These are phyloP conservation scores for Corydoras maculifer DNA, from an alignment of 2,113 vertebrate genomes.

Conservation along the genomic window DNA sequence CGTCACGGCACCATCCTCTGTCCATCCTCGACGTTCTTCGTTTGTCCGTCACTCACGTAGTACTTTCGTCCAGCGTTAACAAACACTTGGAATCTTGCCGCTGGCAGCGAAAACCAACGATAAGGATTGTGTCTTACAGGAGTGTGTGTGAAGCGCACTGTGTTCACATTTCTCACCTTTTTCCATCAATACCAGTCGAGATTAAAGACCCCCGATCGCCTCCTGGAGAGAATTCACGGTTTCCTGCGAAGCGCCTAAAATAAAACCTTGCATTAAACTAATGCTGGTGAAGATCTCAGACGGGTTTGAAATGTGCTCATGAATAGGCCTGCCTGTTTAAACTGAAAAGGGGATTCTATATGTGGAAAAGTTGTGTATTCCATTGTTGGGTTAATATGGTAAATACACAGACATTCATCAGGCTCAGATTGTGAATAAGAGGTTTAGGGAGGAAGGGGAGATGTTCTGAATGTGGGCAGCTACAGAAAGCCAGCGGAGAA, in stretches of 20 bases:
- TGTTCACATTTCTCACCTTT: not conserved
- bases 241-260: not conserved
- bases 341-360: no score
- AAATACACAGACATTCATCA: no score
- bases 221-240: not conserved
- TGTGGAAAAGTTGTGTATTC: no score
- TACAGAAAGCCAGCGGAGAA: no score
- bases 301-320: not conserved
- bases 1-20: not conserved
- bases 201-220: constrained; percentile 9
- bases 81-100: not conserved
- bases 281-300: no score
- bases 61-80: not conserved
- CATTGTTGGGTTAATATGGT: no score
- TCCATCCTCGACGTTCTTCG: not conserved
- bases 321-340: no score
- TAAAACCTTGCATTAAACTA: no score
- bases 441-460: no score
- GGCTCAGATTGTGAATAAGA: no score
- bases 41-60: not conserved
- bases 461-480: no score
- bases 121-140: no score
- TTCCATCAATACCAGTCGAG: constrained; percentile 1
- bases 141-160: not conserved
- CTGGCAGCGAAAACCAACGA: not conserved